phyloP scores from a whole-genome alignment of 30 jellyfish, hydroid and myxozoan species.

The Turritopsis rubra region DNA sequence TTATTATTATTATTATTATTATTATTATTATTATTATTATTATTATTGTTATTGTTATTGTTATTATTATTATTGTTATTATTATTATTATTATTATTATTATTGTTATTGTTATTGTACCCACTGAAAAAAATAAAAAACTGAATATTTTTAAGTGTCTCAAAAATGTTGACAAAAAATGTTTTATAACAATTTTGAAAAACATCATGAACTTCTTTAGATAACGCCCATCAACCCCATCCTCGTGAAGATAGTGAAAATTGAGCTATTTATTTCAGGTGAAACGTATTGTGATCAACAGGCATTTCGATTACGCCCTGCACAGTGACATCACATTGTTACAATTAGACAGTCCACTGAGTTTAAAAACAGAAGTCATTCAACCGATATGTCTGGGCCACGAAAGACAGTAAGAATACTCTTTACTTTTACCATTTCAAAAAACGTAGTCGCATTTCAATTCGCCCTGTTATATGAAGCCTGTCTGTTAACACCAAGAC shows the following conservation, averaged over 20 bases:
- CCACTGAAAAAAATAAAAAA: no score
- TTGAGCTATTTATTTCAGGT: conserved; percentile 1
- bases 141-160: no score
- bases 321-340: conserved; percentile 67
- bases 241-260: not conserved
- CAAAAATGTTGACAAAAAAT: no score
- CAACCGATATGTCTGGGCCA: conserved; percentile 82
- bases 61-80: conserved; percentile 18
- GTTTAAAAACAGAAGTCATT: conserved; percentile 34
- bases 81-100: conserved; percentile 20
- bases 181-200: no score
- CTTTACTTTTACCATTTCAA: not conserved
- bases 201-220: no score
- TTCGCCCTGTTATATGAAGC: no score
- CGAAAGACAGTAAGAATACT: conserved; percentile 54
- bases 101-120: conserved; percentile 14
- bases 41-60: conserved; percentile 14
- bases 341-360: conserved; percentile 34
- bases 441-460: no score
- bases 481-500: not conserved
- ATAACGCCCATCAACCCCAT: no score
- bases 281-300: conserved; percentile 9
- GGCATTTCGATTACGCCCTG: conserved; percentile 29
- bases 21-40: conserved; percentile 20
- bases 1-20: conserved; percentile 20